Conservation (phyloP, 2,113 vertebrate genomes). For the Cyanistes caeruleus region DNA sequence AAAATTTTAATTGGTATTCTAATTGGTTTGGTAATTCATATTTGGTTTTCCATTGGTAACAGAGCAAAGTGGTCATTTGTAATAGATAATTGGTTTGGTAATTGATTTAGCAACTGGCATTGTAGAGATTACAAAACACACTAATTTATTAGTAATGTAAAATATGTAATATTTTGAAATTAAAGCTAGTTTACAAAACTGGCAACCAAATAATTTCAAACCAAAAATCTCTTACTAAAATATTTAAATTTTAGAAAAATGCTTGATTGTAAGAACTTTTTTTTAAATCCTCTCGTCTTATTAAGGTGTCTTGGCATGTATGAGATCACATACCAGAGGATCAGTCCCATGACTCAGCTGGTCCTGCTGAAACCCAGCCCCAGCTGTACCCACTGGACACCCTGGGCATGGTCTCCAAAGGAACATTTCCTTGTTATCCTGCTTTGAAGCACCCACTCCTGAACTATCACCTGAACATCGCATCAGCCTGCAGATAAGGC, state of each 20-base stretch:
- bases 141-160: background rate
- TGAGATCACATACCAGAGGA: background rate
- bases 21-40: slow-evolving; percentile 62
- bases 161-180: background rate
- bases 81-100: slow-evolving; percentile 53
- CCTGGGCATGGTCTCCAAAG: background rate
- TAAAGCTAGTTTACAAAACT: background rate
- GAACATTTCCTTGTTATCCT: background rate
- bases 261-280: background rate
- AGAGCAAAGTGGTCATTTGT: slow-evolving; percentile 36
- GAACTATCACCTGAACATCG: background rate
- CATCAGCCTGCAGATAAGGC: background rate
- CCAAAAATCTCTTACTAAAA: background rate
- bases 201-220: background rate
- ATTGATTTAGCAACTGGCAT: slow-evolving; percentile 32
- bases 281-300: background rate
- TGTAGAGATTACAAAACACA: background rate
- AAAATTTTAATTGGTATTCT: slow-evolving; percentile 60
- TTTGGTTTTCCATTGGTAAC: slow-evolving; percentile 39
- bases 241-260: background rate
- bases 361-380: background rate
- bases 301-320: background rate
- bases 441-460: background rate
- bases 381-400: background rate
- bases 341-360: background rate